phyloP scores from a whole-genome alignment of 2,888 invertebrate species.

The Ectemnius cavifrons region DNA sequence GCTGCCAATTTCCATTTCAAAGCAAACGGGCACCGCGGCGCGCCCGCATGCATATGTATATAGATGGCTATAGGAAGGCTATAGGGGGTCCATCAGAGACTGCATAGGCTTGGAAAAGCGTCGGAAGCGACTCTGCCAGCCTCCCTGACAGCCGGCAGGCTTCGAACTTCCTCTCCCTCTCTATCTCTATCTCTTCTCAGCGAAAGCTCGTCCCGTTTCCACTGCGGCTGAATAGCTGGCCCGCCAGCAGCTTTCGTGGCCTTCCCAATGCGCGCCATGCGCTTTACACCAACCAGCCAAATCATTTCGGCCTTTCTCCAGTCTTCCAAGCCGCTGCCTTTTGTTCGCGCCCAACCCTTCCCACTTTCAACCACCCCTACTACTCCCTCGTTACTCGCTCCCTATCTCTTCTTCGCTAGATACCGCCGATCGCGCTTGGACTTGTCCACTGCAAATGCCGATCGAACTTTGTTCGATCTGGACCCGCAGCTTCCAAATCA shows the following conservation, averaged over 20 bases:
- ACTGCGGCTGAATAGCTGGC: neutral
- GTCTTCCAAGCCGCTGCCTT: neutral
- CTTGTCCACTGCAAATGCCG: too few relatives aligned
- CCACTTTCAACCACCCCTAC: too few relatives aligned
- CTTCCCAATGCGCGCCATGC: neutral
- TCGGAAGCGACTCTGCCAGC: neutral
- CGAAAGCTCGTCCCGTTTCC: neutral
- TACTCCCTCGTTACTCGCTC: neutral
- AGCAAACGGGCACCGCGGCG: conserved; percentile 32
- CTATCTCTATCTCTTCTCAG: neutral
- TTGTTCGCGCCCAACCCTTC: neutral
- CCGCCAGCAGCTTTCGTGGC: too few relatives aligned
- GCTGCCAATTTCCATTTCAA: conserved; percentile 46
- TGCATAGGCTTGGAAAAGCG: conserved; percentile 2
- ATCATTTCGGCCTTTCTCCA: conserved; percentile 3
- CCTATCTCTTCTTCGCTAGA: neutral
- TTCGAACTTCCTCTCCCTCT: conserved; percentile 2
- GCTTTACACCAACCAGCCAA: neutral
- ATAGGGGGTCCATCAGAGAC: neutral
- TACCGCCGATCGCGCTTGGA: neutral
- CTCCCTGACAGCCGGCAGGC: neutral
- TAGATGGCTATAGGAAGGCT: neutral
- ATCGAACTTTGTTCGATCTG: neutral
- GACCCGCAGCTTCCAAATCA: neutral
- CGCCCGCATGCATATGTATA: conserved; percentile 10